phyloP scores from a whole-genome alignment of 2,113 vertebrate genomes.

The Ciconia stormi region DNA sequence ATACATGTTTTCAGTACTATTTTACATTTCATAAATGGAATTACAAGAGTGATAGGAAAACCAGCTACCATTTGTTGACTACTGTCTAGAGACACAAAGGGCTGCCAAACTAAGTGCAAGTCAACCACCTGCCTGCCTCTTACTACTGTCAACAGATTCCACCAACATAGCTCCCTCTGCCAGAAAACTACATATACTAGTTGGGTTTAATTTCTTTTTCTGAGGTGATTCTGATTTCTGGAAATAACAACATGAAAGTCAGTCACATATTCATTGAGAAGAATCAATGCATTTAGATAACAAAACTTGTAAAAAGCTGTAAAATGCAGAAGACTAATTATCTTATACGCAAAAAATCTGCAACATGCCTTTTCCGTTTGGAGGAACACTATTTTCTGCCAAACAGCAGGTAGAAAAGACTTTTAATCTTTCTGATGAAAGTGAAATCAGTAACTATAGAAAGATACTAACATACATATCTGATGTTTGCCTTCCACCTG shows the following conservation, averaged over 20 bases:
- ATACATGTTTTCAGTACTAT: background rate
- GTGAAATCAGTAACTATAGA: background rate
- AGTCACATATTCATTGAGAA: background rate
- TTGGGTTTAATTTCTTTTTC: background rate
- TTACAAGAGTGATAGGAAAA: background rate
- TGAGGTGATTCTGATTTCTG: background rate
- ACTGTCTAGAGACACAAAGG: background rate
- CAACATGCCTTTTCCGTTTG: background rate
- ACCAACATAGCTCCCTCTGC: background rate
- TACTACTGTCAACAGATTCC: background rate
- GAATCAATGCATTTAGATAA: background rate
- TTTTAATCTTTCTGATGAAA: background rate
- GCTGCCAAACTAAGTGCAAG: background rate
- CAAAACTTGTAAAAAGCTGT: background rate
- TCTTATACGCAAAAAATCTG: background rate
- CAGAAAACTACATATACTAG: background rate
- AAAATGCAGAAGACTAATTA: background rate
- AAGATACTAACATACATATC: background rate
- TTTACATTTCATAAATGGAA: background rate
- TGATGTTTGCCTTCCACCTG: background rate
- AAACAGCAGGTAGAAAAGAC: background rate
- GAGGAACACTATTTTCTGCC: background rate
- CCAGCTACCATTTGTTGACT: background rate
- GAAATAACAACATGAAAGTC: background rate
- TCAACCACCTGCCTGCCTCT: background rate